phyloP scores from a whole-genome alignment of 2,888 invertebrate genomes.

The Acheta domesticus region DNA sequence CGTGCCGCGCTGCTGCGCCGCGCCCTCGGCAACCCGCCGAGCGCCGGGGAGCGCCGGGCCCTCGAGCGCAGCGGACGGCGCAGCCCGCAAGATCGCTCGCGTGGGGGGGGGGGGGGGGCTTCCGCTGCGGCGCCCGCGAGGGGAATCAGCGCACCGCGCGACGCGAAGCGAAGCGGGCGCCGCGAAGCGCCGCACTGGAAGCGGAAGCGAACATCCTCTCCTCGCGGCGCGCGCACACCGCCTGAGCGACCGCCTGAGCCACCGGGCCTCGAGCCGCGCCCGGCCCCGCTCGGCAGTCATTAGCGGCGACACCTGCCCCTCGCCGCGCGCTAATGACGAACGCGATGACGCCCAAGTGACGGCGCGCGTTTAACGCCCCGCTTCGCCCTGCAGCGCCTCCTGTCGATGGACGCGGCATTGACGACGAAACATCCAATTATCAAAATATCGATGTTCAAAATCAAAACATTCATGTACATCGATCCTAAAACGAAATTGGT shows the following conservation, averaged over 20 bases:
- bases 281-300: not conserved
- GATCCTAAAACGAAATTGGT: too few relatives aligned
- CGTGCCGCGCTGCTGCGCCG: too few relatives aligned
- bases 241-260: not conserved
- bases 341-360: not conserved
- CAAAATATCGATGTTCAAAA: too few relatives aligned
- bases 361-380: not conserved
- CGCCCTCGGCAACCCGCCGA: too few relatives aligned
- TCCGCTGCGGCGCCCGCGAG: not conserved
- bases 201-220: not conserved
- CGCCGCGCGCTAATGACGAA: not conserved
- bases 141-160: not conserved
- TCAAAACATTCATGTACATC: too few relatives aligned
- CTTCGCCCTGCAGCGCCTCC: too few relatives aligned
- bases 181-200: not conserved
- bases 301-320: not conserved
- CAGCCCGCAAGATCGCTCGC: too few relatives aligned
- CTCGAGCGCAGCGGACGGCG: too few relatives aligned
- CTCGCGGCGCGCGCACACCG: not conserved
- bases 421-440: too few relatives aligned
- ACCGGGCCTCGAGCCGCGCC: not conserved
- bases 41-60: too few relatives aligned
- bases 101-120: too few relatives aligned
- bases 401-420: too few relatives aligned
- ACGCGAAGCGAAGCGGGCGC: not conserved